Evolutionary conservation across 2,888 invertebrate genomes (phyloP).

Genomic region (Glaucopsyche alexis): DNA sequence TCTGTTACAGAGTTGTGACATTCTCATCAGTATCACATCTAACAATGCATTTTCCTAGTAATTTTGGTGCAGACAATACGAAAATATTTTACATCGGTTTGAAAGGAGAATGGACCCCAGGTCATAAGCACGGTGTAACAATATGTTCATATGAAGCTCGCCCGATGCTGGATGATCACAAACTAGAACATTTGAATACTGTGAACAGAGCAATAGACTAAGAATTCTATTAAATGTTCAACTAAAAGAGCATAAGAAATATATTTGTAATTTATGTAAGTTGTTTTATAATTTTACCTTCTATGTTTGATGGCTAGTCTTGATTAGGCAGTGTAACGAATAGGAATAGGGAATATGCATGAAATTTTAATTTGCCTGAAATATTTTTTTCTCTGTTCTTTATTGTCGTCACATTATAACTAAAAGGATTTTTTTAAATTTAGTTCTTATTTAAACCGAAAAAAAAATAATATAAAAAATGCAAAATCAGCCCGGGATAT

Average conservation of each 20-base stretch:
- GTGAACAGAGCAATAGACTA: conserved; percentile 80
- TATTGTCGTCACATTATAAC: no score
- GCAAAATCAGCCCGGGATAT: no score
- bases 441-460: no score
- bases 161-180: conserved; percentile 93
- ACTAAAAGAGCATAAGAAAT: background rate
- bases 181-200: conserved; percentile 82
- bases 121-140: conserved; percentile 92
- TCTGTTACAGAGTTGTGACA: conserved; percentile 88
- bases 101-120: conserved; percentile 93
- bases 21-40: conserved; percentile 95
- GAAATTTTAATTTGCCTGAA: no score
- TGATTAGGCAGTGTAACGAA: no score
- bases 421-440: no score
- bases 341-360: no score
- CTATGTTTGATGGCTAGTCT: background rate
- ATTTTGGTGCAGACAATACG: conserved; percentile 92
- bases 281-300: background rate
- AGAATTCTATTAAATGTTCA: conserved; percentile 24
- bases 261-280: background rate
- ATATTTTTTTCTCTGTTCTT: no score
- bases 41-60: conserved; percentile 93
- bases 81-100: conserved; percentile 96
- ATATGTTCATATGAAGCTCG: conserved; percentile 94
- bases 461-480: no score